Base-by-base conservation (phyloP, 1,140 invertebrate species). In the Microplitis demolitor region DNA sequence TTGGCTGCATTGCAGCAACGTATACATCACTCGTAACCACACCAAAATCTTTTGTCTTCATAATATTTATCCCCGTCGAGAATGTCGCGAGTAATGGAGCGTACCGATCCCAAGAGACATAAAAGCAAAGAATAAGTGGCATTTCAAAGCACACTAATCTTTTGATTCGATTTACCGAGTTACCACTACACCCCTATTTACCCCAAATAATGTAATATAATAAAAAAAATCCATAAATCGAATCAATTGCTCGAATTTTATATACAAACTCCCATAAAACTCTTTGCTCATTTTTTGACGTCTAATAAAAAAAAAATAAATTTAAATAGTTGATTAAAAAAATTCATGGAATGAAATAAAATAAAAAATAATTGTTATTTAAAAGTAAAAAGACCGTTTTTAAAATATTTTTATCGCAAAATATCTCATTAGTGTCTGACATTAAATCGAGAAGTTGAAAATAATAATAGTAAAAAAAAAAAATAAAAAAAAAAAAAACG, bases 31-130 rank as follows among this genome's bases (percentile, higher is more conserved):
- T 60, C 68, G 51, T 71, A 35, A 73, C 33, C 75, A 73, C 73
- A 73, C 66, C 51, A 50, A 75, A 83, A 84, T 78, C 82, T 84
- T 84, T 85, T 83, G 83, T 85, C 82, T 83, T 80, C 81, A 78
- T 80, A 79, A 83, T 85, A 84, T 84, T 84, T 83, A 84, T 82
- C 78, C 82, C 66, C 50, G 53, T 61, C 16, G 72, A 51, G 66
- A 64, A 68, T 68, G 51, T 68, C 54, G 34, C 50, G 51, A 69
- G 66, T 74, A 74, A 74, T 74, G 72, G 69, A 71, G 68, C 73
- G 73, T 56, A 53, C 63, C 53, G 56, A 62, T 71, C 73, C 69
- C 68, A 51, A 34, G 62, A 67, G 73, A 69, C 54, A 62, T 63
- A 62, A 54, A 63, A 50, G 39, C 11, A 39, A 70, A 63, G 58